Conservation (phyloP, 2,797 vertebrate species). For the Sus cebifrons region DNA sequence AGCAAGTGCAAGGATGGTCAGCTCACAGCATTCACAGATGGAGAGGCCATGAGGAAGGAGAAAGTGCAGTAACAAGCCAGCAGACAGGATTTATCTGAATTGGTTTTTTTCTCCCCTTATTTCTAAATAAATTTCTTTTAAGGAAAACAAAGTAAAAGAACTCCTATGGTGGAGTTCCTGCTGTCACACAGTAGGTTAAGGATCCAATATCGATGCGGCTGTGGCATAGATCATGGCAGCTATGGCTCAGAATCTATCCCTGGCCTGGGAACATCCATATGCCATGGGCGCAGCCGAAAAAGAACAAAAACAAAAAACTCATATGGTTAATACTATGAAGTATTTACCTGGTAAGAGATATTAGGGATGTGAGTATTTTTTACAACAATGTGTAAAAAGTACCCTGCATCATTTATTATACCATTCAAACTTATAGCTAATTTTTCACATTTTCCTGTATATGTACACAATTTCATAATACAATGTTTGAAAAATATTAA, state of each 20-base stretch:
- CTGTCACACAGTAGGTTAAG: no score
- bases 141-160: constrained; percentile 60
- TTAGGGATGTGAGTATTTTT: not conserved
- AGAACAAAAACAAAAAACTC: not conserved
- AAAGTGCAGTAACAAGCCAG: constrained; percentile 13
- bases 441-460: constrained; percentile 11
- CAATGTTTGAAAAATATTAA: not conserved
- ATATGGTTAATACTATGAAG: not conserved
- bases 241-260: no score
- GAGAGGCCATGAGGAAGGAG: not conserved
- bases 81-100: not conserved
- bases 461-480: constrained; percentile 41
- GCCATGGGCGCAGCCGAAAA: no score
- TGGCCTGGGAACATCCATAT: no score
- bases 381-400: not conserved
- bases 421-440: not conserved
- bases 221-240: no score
- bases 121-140: not conserved
- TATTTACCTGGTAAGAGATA: constrained; percentile 50
- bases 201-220: no score
- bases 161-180: not conserved
- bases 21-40: not conserved
- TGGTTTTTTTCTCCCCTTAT: not conserved
- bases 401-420: not conserved
- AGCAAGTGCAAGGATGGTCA: constrained; percentile 10